Evolutionary conservation across 53 echinoderm and acorn worm genomes (phyloP).

Genomic region (Actinopyga echinites): DNA sequence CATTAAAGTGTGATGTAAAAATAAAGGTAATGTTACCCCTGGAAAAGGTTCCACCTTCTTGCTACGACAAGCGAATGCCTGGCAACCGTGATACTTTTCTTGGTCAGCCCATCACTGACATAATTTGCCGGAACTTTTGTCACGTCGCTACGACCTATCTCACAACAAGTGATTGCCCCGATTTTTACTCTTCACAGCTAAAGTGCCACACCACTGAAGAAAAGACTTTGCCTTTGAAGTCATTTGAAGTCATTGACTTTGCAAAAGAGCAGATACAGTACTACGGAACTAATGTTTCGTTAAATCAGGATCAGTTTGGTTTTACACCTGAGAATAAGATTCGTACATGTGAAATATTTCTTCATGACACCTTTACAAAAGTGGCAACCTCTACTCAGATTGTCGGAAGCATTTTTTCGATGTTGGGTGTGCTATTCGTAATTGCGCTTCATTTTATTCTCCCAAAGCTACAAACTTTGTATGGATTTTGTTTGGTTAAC

Average conservation of each 20-base stretch:
- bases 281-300: background rate
- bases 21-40: background rate
- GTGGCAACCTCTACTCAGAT: background rate
- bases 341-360: background rate
- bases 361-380: background rate
- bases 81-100: no score
- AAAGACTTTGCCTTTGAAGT: background rate
- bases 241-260: background rate
- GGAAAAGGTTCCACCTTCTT: background rate
- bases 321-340: background rate
- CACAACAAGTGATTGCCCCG: background rate
- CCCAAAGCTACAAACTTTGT: background rate
- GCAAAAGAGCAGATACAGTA: background rate
- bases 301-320: background rate
- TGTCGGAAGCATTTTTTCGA: background rate
- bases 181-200: background rate
- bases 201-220: background rate
- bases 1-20: background rate
- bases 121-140: background rate
- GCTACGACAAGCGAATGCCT: no score
- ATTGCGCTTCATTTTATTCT: background rate
- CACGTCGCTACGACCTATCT: background rate
- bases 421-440: background rate
- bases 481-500: conserved; percentile 37
- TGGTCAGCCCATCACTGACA: no score